These are phyloP conservation scores for Penaeus indicus DNA, from an alignment of 1,140 invertebrate genomes.

Conservation along the genomic window DNA sequence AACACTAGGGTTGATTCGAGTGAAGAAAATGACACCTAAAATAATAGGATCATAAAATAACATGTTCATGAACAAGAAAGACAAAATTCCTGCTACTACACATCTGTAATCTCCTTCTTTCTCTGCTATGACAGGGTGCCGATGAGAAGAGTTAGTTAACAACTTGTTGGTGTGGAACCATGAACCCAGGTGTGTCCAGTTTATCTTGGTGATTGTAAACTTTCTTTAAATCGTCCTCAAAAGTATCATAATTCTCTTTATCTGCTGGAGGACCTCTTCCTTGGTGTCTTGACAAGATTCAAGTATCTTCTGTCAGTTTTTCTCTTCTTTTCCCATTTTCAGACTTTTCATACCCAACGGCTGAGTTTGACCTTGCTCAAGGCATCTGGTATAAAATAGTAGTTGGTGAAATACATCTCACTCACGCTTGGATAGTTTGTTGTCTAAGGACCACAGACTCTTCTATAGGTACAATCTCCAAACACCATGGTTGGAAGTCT, in stretches of 20 bases:
- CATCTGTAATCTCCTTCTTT: slow-evolving; percentile 50
- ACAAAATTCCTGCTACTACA: neutral
- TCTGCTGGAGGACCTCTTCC: neutral
- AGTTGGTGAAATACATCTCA: slow-evolving; percentile 44
- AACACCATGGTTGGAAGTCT: neutral
- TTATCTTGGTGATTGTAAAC: slow-evolving; percentile 19
- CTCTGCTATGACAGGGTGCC: slow-evolving; percentile 37
- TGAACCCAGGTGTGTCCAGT: slow-evolving; percentile 46
- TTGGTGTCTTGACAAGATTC: neutral
- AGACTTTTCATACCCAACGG: neutral
- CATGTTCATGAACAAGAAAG: too few relatives aligned
- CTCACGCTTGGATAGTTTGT: slow-evolving; percentile 41
- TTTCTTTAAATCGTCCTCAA: neutral
- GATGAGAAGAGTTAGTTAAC: slow-evolving; percentile 45
- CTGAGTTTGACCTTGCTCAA: slow-evolving; percentile 19
- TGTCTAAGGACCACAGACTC: slow-evolving; percentile 32
- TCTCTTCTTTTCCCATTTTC: neutral
- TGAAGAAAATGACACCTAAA: too few relatives aligned
- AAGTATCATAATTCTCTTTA: neutral
- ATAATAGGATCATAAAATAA: too few relatives aligned
- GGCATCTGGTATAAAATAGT: slow-evolving; percentile 45
- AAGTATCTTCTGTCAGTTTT: neutral
- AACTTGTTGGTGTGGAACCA: slow-evolving; percentile 54
- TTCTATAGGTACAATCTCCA: slow-evolving; percentile 33
- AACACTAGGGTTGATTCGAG: too few relatives aligned